These are phyloP conservation scores for Hemicrepidius hirtus DNA, from an alignment of 2,888 invertebrate genomes.

Conservation along the genomic window DNA sequence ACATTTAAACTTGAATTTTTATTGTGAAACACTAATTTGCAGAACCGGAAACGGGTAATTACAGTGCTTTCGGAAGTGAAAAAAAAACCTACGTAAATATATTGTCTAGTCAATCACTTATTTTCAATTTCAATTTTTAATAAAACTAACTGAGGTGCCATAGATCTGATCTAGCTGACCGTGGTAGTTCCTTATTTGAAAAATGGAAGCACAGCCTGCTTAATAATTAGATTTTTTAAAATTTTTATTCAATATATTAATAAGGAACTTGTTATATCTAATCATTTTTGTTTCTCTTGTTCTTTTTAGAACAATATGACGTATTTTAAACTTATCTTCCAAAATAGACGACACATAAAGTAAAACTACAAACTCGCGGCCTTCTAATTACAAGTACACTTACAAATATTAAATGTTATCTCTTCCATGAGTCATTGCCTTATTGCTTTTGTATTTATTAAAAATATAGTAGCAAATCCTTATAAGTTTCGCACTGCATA, in stretches of 20 bases:
- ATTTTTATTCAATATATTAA: too few relatives aligned
- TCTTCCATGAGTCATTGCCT: conserved; percentile 5
- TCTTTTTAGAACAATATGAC: not conserved
- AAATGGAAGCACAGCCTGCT: too few relatives aligned
- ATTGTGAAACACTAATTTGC: not conserved
- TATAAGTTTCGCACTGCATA: not conserved
- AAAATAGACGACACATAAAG: too few relatives aligned
- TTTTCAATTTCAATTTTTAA: too few relatives aligned
- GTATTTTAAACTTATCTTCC: not conserved
- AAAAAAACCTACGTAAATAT: not conserved
- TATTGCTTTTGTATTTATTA: conserved; percentile 7
- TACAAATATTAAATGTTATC: conserved; percentile 11
- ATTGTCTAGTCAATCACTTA: too few relatives aligned
- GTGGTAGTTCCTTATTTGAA: too few relatives aligned
- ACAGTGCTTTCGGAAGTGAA: not conserved
- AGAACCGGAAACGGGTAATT: not conserved
- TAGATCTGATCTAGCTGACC: too few relatives aligned
- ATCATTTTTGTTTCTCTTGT: not conserved
- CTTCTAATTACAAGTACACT: conserved; percentile 10
- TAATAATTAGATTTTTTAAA: too few relatives aligned
- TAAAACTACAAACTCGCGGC: not conserved
- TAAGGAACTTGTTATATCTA: too few relatives aligned
- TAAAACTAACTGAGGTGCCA: too few relatives aligned
- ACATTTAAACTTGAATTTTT: conserved; percentile 4
- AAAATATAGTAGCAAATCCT: not conserved